Evolutionary conservation across 2,888 invertebrate genomes (phyloP), one percentile per base, ranked within the genome.

Genomic region (Crossocerus cetratus): DNA sequence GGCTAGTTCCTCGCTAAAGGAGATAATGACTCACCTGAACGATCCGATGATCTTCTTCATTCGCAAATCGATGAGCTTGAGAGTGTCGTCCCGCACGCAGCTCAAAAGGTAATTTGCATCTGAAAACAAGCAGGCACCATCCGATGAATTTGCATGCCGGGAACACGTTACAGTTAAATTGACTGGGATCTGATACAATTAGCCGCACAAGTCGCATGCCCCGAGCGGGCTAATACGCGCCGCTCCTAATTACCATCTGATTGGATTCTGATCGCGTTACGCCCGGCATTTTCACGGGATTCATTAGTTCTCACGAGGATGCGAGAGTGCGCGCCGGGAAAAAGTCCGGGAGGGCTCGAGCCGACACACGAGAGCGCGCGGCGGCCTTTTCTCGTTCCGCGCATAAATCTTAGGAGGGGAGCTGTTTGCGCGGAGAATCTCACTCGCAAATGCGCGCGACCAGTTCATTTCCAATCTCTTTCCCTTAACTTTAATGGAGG

Each of bases 51-150:
- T 96, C 91, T 96, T 95, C 91, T 97, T 98, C 95, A 96, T 97
- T 88, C 99, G 93, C 78, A 99, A 93, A 92, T 99, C 99, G 89
- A 99, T 94, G 68, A 99, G 92, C 90, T 97, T 97, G 84, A 99
- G 93, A 20, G 97, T 97, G 91, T 99, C 98, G 91, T 99, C 99
- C 84, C 99, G 93, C 65, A 98, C 96, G 90, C 98, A 98, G 87
- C 96, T 95, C 87, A 99, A 92, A 82, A 99, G 93, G 90, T 95
- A 96, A 91, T 95, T 95, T 84, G 95, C 94, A 92, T 98, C 98
- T 97, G 93, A 75, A 91, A 91, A 85, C 91, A 92, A 80, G 71
- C 72, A 65, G 66, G 56, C 69, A 61, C 67, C 53, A 61, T 53
- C 20, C 32, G 23, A 68, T 72, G 63, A 75, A 76, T 75, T 69